A percentile compares a stretch with the other conserved stretches of the same genome.
These are phyloP conservation scores for Chelonia mydas DNA, from an alignment of 2,797 vertebrate genomes.

Conservation along the genomic window DNA sequence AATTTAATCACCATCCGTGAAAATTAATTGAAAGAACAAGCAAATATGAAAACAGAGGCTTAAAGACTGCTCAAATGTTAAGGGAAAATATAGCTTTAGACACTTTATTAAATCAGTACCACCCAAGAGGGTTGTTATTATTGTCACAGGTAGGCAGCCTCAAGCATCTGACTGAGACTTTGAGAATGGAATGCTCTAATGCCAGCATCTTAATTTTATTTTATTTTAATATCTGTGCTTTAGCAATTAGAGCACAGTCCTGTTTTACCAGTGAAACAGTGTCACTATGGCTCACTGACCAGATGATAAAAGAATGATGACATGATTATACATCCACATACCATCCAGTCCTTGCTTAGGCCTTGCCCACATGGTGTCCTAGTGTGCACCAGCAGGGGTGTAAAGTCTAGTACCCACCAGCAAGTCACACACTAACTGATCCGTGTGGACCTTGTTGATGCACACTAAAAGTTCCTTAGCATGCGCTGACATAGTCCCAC, in stretches of 20 bases:
- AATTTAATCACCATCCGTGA: background rate
- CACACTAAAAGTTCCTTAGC: too few relatives aligned
- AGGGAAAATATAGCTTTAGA: background rate
- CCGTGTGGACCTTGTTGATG: too few relatives aligned
- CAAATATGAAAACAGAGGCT: background rate
- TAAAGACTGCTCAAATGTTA: background rate
- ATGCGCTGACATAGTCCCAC: too few relatives aligned
- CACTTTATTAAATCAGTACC: background rate
- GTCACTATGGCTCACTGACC: fast-evolving
- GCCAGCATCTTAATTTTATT: fast-evolving
- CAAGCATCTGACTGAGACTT: background rate
- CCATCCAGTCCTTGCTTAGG: background rate
- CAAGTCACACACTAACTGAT: too few relatives aligned
- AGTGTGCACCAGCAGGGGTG: too few relatives aligned
- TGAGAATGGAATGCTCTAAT: background rate
- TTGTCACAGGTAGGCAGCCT: fast-evolving
- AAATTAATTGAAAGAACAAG: background rate
- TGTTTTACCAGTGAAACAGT: background rate
- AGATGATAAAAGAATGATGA: background rate
- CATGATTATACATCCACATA: background rate
- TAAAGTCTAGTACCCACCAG: too few relatives aligned
- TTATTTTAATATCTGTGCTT: background rate
- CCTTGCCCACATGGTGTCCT: background rate
- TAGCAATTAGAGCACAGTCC: background rate
- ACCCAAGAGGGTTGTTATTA: background rate